These are phyloP conservation scores for Moxostoma hubbsi DNA, from an alignment of 2,797 vertebrate genomes.

Conservation along the genomic window DNA sequence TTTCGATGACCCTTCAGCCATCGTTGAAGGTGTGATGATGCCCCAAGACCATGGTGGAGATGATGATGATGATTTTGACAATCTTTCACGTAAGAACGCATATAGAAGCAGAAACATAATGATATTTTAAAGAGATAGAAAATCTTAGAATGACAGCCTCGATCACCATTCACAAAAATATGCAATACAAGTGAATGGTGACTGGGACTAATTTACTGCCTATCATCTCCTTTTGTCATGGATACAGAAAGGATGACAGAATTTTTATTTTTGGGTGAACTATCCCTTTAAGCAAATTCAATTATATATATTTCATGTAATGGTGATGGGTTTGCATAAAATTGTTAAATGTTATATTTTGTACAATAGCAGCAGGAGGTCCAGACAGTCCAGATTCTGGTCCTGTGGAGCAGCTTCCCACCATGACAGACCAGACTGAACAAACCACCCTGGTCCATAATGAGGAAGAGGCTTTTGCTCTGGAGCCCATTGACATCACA, in stretches of 20 bases:
- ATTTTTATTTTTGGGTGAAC: too few relatives aligned
- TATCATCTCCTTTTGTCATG: too few relatives aligned
- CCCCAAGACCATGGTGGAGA: constrained; percentile 81
- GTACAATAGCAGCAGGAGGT: constrained; percentile 80
- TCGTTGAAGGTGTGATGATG: constrained; percentile 79
- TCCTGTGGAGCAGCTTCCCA: constrained; percentile 91
- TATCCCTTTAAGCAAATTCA: too few relatives aligned
- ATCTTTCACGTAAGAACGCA: constrained; percentile 80
- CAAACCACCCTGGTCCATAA: constrained; percentile 98
- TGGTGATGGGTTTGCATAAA: not conserved
- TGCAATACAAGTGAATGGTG: too few relatives aligned
- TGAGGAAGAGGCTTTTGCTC: constrained; percentile 96
- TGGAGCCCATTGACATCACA: constrained; percentile 98
- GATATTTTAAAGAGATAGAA: too few relatives aligned
- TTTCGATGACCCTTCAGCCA: constrained; percentile 87
- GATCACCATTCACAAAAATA: too few relatives aligned
- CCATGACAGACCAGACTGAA: constrained; percentile 91
- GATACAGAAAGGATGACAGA: too few relatives aligned
- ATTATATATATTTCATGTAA: not conserved
- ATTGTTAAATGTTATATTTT: not conserved
- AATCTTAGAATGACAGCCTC: too few relatives aligned
- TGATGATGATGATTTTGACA: constrained; percentile 87
- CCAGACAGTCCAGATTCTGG: constrained; percentile 96
- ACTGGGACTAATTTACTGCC: too few relatives aligned
- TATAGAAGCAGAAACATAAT: not conserved